Evolutionary conservation across 2,888 invertebrate species (phyloP).

Genomic region (Siphonodentalium dalli): DNA sequence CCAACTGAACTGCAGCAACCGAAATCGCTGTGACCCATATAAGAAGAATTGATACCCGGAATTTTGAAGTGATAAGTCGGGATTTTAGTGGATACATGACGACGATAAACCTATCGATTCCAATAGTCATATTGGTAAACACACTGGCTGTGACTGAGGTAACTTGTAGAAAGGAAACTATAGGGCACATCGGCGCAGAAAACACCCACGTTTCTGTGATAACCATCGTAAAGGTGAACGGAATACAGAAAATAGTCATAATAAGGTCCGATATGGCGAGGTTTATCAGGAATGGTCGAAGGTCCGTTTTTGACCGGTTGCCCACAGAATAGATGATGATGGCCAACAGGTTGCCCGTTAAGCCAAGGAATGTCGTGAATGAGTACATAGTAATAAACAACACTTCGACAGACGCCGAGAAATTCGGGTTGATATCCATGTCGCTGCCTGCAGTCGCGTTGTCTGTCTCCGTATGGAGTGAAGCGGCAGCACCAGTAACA

Average conservation of each 20-base stretch:
- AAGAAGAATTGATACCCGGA: conserved; percentile 56
- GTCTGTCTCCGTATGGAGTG: no score
- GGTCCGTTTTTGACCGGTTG: conserved; percentile 42
- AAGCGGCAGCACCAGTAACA: no score
- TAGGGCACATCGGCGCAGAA: conserved; percentile 64
- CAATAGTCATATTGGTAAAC: conserved; percentile 65
- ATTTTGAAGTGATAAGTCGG: conserved; percentile 61
- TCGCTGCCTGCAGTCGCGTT: no score
- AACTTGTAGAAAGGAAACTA: conserved; percentile 66
- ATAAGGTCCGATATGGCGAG: conserved; percentile 86
- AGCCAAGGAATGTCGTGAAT: conserved; percentile 63
- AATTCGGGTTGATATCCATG: no score
- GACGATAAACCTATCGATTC: conserved; percentile 62
- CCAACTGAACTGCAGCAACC: conserved; percentile 61
- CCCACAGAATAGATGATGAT: conserved; percentile 64
- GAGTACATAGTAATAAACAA: conserved; percentile 64
- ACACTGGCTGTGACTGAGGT: conserved; percentile 63
- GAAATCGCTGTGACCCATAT: conserved; percentile 63
- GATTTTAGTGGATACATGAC: conserved; percentile 50
- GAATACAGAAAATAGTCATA: conserved; percentile 87
- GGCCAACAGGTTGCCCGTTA: conserved; percentile 65
- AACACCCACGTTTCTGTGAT: conserved; percentile 66
- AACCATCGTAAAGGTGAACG: conserved; percentile 74
- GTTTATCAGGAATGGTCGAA: conserved; percentile 75
- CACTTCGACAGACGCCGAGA: no score